Base-by-base conservation (phyloP, 2,888 invertebrate species). In the Lordiphosa andalusiaca region DNA sequence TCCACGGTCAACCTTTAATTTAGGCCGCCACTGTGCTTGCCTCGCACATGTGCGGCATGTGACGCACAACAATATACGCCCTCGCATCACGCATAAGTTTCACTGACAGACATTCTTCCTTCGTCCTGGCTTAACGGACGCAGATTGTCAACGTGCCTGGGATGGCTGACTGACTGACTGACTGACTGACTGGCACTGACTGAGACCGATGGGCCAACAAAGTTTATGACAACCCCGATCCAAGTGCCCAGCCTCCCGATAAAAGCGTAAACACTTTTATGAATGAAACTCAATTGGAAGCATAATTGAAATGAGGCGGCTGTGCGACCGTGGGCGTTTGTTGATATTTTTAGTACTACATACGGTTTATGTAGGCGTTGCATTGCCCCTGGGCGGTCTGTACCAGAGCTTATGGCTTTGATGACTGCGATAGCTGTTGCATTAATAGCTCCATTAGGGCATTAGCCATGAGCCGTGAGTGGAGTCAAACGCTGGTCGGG, bases 311-410 rank as follows among this genome's bases (percentile, higher is more conserved):
- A 30, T n/a, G 19, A 40, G 54, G 54, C 38, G 36, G 48, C 30
- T 3, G 30, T 19, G 16, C 12, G 39, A 44, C 10, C 53, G 64
- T 67, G 67, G 78, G 78, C 81, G 85, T 83, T 75, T 85, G 84
- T 85, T 85, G 83, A 85, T 75, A 54, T 77, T 66, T 58, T 57
- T 48, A n/a, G 36, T 40, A 7, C 23, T 40, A 10, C 23, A 5
- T 16, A 9, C 9, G 4, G 47, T 1, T n/a, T 19, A 9, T 39
- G 55, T n/a, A 33, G 47, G 21, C 48, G 39, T 9, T 21, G 39
- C 39, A 39, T 19, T 21, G 9, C 39, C 39, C 1, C 4, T 19
- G 10, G 21, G 39, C 10, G 19, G 23, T 19, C 12, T 13, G 6
- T 16, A 12, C 10, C 35, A 10, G 16, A 10, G 19, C 10, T 36